phyloP scores from a whole-genome alignment of 2,888 invertebrate species.

The Scotopteryx bipunctaria region DNA sequence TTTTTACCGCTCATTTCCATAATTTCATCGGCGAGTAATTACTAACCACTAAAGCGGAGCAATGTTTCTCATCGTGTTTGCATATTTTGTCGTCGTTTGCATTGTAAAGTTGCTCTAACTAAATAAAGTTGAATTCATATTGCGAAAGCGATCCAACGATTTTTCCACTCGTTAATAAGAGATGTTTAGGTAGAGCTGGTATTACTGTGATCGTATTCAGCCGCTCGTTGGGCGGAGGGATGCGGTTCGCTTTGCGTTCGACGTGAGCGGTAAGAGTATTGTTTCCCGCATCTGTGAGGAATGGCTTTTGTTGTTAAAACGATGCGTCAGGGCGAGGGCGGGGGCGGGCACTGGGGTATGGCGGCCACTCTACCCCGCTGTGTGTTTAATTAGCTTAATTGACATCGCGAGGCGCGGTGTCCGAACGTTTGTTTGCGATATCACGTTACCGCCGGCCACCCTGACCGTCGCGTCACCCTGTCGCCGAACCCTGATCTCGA shows the following conservation, averaged over 20 bases:
- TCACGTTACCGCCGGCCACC: slow-evolving; percentile 65
- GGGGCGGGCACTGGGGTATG: slow-evolving; percentile 46
- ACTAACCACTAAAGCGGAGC: slow-evolving; percentile 75
- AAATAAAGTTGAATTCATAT: slow-evolving; percentile 51
- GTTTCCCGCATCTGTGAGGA: slow-evolving; percentile 61
- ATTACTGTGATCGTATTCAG: slow-evolving; percentile 32
- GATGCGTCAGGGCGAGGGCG: slow-evolving; percentile 68
- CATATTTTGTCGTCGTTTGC: slow-evolving; percentile 74
- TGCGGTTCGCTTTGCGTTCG: slow-evolving; percentile 31
- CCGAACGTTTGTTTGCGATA: slow-evolving; percentile 80
- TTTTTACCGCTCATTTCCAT: slow-evolving; percentile 83
- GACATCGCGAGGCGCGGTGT: slow-evolving; percentile 81
- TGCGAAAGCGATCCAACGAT: slow-evolving; percentile 39
- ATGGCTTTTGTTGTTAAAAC: slow-evolving; percentile 71
- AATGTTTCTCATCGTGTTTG: slow-evolving; percentile 72
- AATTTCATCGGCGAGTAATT: slow-evolving; percentile 81
- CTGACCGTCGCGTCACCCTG: slow-evolving; percentile 46
- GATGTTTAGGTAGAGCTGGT: slow-evolving; percentile 24
- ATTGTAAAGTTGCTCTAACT: slow-evolving; percentile 61
- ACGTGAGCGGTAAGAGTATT: slow-evolving; percentile 43
- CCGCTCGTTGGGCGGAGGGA: slow-evolving; percentile 40
- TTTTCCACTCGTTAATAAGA: slow-evolving; percentile 23
- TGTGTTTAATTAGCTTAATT: slow-evolving; percentile 83
- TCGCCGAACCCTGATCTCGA: no score
- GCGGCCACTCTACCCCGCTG: slow-evolving; percentile 65